Percentiles rank a stretch among this genome's conserved stretches.
phyloP scores from a whole-genome alignment of 2,113 vertebrate genomes.

The Sphyrna mokarran region DNA sequence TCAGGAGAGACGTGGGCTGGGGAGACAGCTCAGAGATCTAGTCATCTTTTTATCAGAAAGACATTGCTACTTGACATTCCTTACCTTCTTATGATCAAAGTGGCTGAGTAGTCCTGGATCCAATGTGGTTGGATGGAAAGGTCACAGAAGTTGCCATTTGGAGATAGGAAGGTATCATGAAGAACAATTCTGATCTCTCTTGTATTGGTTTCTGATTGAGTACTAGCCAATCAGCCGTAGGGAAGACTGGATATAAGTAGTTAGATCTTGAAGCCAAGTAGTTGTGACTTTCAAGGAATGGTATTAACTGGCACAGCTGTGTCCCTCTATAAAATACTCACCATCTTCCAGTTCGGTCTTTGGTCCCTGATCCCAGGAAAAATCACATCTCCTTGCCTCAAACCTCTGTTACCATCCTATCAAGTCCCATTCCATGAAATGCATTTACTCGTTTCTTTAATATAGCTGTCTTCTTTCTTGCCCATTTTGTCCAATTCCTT shows the following conservation, averaged over 20 bases:
- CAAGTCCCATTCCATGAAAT: neutral
- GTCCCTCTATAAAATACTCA: neutral
- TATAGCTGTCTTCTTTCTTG: neutral
- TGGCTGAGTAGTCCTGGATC: neutral
- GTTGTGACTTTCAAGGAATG: neutral
- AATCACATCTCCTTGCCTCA: neutral
- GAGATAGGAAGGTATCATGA: neutral
- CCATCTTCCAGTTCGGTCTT: neutral
- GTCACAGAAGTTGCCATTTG: neutral
- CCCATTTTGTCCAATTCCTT: neutral
- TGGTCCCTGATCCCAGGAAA: neutral
- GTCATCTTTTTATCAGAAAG: no score
- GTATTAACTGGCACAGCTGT: neutral
- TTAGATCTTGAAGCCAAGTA: neutral
- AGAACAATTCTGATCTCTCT: neutral
- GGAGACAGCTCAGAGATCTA: no score
- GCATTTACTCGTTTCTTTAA: neutral
- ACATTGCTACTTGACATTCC: neutral
- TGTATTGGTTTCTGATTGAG: neutral
- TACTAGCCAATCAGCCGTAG: neutral
- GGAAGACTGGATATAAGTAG: neutral
- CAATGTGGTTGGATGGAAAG: neutral
- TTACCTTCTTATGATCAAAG: neutral
- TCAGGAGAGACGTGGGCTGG: no score
- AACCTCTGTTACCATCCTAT: neutral